A percentile compares a stretch with the other conserved stretches of the same genome.
These are phyloP conservation scores for Mallateleia sp. DNA, from an alignment of 2,888 invertebrate species.

Conservation along the genomic window DNA sequence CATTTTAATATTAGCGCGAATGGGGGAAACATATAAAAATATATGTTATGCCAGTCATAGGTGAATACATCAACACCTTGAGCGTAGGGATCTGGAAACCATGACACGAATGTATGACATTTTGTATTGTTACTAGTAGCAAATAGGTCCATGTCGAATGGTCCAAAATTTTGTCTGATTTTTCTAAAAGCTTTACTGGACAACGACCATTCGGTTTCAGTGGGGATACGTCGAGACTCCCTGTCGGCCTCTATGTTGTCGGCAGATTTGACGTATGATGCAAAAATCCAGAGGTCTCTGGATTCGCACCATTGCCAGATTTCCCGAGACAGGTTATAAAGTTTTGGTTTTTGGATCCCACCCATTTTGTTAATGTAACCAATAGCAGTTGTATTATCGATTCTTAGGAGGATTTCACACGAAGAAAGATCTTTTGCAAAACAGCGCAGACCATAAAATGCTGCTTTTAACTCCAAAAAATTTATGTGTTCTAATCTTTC, in stretches of 20 bases:
- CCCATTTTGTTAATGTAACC: slow-evolving; percentile 44
- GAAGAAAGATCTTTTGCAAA: slow-evolving; percentile 30
- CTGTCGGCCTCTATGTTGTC: slow-evolving; percentile 14
- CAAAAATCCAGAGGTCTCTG: neutral
- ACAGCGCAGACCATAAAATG: slow-evolving; percentile 34
- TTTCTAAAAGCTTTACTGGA: neutral
- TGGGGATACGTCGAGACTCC: slow-evolving; percentile 4
- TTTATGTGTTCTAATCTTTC: slow-evolving; percentile 51
- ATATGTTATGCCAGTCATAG: neutral
- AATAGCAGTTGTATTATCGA: slow-evolving; percentile 73
- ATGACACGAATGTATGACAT: neutral
- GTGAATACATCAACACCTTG: neutral
- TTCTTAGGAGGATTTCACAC: slow-evolving; percentile 72
- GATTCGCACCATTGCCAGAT: slow-evolving; percentile 19
- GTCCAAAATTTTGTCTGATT: slow-evolving; percentile 4
- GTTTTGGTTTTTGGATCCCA: neutral
- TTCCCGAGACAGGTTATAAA: neutral
- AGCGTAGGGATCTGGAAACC: neutral
- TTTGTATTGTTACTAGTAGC: neutral
- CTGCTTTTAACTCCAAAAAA: slow-evolving; percentile 54
- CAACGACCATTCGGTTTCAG: slow-evolving; percentile 30
- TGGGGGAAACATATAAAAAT: slow-evolving; percentile 1
- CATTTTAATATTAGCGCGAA: neutral
- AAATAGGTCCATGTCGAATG: neutral
- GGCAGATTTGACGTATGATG: slow-evolving; percentile 10